Base-by-base conservation (phyloP, 2,113 vertebrate species). In the Xenus cinereus region DNA sequence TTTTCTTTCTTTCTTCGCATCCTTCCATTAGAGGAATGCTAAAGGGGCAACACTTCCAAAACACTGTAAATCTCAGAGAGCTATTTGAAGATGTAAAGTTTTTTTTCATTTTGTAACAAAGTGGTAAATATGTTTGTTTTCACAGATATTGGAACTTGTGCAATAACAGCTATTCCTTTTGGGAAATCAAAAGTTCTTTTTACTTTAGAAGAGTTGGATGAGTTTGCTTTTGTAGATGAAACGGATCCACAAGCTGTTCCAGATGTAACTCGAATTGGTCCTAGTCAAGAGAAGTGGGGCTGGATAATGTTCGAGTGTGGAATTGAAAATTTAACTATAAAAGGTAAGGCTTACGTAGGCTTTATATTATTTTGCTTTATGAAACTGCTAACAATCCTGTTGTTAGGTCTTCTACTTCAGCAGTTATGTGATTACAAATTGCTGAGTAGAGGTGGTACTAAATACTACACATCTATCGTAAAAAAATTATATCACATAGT, bases 221-320 rank as follows among this genome's bases (percentile, higher is more conserved):
- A 99, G 85, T 99, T 99, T 87, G 97, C 98, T 68, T 97, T 99
- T 60, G 98, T 99, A 72, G 99, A 99, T 97, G 99, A 99, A 98
- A 99, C 99, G 0, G 99, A 99, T 62, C 97, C 97, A 39, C 98
- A 98, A 35, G 96, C 96, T 89, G 83, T 98, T 85, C 97, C 98
- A 32, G 99, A 99, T 91, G 95, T 98, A 22, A 95, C 98, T 84
- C 98, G 98, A 21, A 98, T 99, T 45, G 96, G 98, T 7, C 95
- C 98, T 12, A 98, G 97, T 89, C 98, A 98, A 71, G 99, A 99
- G 97, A 99, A 99, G 93, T 99, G 99, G 99, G 99, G 99, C 9
- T 99, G 99, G 99, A 99, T 99, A 90, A 99, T 99, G 99, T 99
- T 99, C 41, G 99, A 99, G 97, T 99, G 99, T 95, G 99, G 99